Conservation (phyloP, 2,797 vertebrate genomes). For the Pseudochirops corinnae region DNA sequence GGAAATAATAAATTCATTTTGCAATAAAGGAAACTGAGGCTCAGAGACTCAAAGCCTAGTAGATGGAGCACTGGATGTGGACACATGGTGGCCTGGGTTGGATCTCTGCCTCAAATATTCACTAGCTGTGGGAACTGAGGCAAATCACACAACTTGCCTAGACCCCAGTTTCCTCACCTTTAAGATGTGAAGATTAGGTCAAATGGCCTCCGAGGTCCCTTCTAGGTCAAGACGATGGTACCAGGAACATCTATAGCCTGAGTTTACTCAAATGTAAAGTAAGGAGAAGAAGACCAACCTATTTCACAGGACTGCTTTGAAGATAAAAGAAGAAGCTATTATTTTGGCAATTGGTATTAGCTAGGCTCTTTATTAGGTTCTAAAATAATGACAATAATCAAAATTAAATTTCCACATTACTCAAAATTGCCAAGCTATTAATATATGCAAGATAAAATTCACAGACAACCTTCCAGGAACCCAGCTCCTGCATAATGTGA, state of each 20-base stretch:
- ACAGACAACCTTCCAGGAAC: background rate
- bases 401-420: background rate
- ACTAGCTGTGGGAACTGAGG: background rate
- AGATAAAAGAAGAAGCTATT: background rate
- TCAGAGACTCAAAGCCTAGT: background rate
- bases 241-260: background rate
- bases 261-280: background rate
- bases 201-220: background rate
- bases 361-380: background rate
- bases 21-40: background rate
- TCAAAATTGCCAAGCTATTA: background rate
- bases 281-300: background rate
- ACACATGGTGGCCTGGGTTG: background rate
- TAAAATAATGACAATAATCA: background rate
- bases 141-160: constrained; percentile 4
- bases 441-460: background rate
- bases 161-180: background rate
- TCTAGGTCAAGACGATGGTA: background rate
- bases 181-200: background rate
- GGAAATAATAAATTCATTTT: background rate
- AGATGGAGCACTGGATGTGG: background rate
- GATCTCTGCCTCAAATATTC: background rate
- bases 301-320: background rate
- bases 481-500: background rate
- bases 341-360: background rate